phyloP scores from a whole-genome alignment of 2,113 vertebrate genomes.

The Cyprinodon tularosa region DNA sequence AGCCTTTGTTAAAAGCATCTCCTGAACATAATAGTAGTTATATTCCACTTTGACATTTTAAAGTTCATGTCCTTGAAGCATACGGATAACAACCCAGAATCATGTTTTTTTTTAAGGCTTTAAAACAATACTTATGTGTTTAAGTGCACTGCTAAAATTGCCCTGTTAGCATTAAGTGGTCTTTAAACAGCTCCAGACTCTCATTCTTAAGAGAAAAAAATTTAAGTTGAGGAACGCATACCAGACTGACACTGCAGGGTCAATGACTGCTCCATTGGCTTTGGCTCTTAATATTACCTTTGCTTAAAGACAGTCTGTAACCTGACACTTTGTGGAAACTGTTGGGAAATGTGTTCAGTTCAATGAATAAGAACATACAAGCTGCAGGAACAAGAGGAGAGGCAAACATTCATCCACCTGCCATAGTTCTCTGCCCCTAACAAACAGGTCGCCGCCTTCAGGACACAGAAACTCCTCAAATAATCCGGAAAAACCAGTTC shows the following conservation, averaged over 20 bases:
- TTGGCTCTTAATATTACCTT: conserved; percentile 23
- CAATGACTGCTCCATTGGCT: conserved; percentile 32
- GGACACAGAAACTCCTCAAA: background rate
- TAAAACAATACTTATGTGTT: conserved; percentile 50
- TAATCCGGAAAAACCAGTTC: conserved; percentile 51
- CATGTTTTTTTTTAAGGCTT: conserved; percentile 14
- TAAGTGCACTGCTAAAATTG: conserved; percentile 45
- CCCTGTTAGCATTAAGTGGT: conserved; percentile 43
- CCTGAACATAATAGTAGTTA: conserved; percentile 38
- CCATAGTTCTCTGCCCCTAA: conserved; percentile 1
- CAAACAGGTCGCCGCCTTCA: conserved; percentile 24
- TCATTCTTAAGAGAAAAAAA: conserved; percentile 40
- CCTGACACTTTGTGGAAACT: conserved; percentile 17
- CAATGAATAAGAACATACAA: conserved; percentile 12
- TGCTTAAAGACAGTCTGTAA: conserved; percentile 23
- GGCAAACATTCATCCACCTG: conserved; percentile 14
- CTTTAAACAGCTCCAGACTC: conserved; percentile 36
- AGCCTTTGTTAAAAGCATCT: conserved; percentile 25
- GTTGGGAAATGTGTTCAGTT: conserved; percentile 30
- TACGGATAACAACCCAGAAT: conserved; percentile 31
- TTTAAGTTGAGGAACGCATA: conserved; percentile 47
- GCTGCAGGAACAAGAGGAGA: conserved; percentile 6
- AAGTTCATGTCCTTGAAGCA: conserved; percentile 45
- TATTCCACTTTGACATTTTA: conserved; percentile 12
- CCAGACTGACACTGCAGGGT: conserved; percentile 49